These are phyloP conservation scores for Motacilla tschutschensis DNA, from an alignment of 2,113 vertebrate species.

Conservation along the genomic window DNA sequence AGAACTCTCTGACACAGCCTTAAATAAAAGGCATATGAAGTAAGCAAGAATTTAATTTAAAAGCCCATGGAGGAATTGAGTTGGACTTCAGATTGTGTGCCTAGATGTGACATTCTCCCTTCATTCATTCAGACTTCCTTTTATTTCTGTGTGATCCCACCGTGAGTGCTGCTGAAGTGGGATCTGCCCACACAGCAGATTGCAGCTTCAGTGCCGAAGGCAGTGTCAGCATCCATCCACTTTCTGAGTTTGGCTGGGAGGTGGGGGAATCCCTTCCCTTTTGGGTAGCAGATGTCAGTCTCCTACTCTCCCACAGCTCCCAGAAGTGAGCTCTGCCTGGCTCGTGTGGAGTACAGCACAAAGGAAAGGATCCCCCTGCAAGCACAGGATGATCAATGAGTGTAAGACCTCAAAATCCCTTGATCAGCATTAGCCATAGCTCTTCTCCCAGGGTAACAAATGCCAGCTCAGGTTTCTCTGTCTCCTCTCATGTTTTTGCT, in stretches of 20 bases:
- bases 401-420: background rate
- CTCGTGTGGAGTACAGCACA: fast-evolving
- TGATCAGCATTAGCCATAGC: background rate
- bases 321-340: background rate
- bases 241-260: background rate
- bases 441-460: background rate
- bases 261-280: background rate
- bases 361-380: background rate
- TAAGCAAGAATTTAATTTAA: background rate
- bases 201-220: background rate
- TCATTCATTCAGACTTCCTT: background rate
- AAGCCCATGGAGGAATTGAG: background rate
- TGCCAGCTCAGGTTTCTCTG: background rate
- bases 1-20: background rate
- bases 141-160: background rate
- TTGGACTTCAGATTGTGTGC: background rate
- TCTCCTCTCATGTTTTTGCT: background rate
- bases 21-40: constrained; percentile 3
- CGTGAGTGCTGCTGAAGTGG: background rate
- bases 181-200: constrained; percentile 7
- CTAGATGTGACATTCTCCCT: background rate
- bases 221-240: background rate
- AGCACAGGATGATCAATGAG: background rate
- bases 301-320: background rate
- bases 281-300: background rate